phyloP scores from a whole-genome alignment of 2,797 vertebrate genomes.

The Hafferia zeledoni region DNA sequence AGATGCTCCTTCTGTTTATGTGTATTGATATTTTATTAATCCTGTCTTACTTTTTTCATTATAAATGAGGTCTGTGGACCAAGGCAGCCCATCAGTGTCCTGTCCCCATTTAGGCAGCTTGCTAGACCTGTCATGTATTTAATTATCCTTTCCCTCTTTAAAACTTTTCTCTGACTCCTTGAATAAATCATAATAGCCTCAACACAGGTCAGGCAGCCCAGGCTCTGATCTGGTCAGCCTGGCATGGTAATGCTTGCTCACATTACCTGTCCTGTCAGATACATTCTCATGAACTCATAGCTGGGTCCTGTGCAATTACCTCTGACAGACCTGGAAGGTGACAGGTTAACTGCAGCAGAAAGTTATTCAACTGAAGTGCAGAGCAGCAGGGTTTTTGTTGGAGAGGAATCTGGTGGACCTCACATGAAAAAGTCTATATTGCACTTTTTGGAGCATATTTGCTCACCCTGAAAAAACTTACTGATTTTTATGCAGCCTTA shows the following conservation, averaged over 20 bases:
- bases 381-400: background rate
- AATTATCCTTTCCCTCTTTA: background rate
- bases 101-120: background rate
- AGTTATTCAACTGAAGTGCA: background rate
- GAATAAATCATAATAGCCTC: slow-evolving; percentile 16
- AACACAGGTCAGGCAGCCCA: background rate
- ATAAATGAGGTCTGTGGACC: background rate
- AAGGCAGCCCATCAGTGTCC: background rate
- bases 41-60: background rate
- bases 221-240: slow-evolving; percentile 8
- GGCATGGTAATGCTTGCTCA: background rate
- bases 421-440: background rate
- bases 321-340: slow-evolving; percentile 7
- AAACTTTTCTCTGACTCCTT: background rate
- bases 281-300: background rate
- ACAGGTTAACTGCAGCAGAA: slow-evolving; percentile 16
- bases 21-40: background rate
- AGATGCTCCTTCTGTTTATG: background rate
- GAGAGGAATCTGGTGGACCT: background rate
- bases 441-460: background rate
- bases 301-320: background rate
- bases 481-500: background rate
- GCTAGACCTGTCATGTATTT: background rate
- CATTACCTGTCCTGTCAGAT: slow-evolving; percentile 8
- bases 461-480: background rate